These are phyloP conservation scores for Etheostoma nigrum DNA, from an alignment of 2,797 vertebrate species.

Conservation along the genomic window DNA sequence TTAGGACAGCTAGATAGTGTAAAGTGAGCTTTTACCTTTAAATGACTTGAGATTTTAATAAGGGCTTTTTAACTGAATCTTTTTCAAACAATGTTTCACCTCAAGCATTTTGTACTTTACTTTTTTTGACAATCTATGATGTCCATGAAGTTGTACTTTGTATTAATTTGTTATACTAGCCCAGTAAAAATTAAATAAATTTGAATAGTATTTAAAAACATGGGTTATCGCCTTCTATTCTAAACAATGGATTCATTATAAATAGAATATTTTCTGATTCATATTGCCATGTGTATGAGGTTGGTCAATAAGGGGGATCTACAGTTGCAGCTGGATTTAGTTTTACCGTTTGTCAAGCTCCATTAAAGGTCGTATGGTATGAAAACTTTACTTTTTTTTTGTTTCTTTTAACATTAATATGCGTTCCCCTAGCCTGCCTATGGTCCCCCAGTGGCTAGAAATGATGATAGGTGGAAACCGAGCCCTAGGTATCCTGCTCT, in stretches of 20 bases:
- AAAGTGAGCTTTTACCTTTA: slow-evolving; percentile 77
- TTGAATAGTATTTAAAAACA: slow-evolving; percentile 66
- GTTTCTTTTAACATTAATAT: too few relatives aligned
- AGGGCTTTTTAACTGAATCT: slow-evolving; percentile 81
- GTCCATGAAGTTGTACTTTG: slow-evolving; percentile 81
- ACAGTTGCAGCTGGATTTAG: not conserved
- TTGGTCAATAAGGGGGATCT: not conserved
- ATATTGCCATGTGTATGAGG: not conserved
- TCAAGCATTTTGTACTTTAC: slow-evolving; percentile 84
- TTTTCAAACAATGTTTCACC: slow-evolving; percentile 84
- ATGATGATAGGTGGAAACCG: too few relatives aligned
- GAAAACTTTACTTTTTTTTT: too few relatives aligned
- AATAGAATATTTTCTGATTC: not conserved
- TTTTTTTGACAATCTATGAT: slow-evolving; percentile 85
- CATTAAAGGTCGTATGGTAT: not conserved
- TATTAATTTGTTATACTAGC: slow-evolving; percentile 85
- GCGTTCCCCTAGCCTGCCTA: too few relatives aligned
- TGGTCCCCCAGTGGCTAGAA: too few relatives aligned
- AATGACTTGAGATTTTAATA: slow-evolving; percentile 75
- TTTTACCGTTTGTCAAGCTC: not conserved
- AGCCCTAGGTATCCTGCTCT: too few relatives aligned
- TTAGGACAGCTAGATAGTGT: slow-evolving; percentile 74
- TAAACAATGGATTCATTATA: not conserved
- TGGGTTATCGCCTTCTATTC: slow-evolving; percentile 23
- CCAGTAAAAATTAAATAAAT: slow-evolving; percentile 74